Conservation (phyloP, 2,888 invertebrate species). For the Metallyticus violacea region DNA sequence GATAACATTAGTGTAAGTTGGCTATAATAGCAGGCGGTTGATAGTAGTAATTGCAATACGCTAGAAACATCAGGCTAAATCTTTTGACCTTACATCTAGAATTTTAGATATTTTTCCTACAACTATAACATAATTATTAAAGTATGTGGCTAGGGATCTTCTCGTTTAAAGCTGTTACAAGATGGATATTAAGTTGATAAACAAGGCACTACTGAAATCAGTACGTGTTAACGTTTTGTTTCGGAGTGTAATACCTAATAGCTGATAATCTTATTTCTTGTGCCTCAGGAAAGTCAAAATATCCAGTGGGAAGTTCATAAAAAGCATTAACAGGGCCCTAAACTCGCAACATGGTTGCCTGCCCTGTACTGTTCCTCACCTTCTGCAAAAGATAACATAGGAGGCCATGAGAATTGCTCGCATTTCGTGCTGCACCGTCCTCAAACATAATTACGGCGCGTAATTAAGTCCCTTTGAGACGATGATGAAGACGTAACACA, state of each 20-base stretch:
- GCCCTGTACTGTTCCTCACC: background rate
- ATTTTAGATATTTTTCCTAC: too few species aligned
- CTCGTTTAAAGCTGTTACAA: too few species aligned
- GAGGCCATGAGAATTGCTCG: background rate
- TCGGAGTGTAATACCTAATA: background rate
- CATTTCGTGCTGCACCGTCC: background rate
- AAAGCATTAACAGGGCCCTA: background rate
- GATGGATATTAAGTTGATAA: background rate
- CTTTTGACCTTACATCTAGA: too few species aligned
- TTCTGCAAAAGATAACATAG: background rate
- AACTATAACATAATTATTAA: too few species aligned
- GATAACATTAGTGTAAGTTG: too few species aligned
- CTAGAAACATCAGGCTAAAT: too few species aligned
- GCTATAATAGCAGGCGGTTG: too few species aligned
- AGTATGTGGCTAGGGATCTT: too few species aligned
- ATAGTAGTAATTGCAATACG: too few species aligned
- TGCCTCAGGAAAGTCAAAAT: background rate
- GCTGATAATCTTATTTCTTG: background rate
- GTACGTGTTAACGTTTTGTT: too few species aligned
- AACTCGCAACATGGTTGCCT: background rate
- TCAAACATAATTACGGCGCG: constrained; percentile 10
- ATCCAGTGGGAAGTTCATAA: background rate
- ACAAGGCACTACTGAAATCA: background rate
- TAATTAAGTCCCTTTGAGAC: constrained; percentile 17
- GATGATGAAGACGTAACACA: background rate